Percentiles rank a stretch among this genome's conserved stretches.
Conservation (phyloP, 1,140 invertebrate species). For the Papilio polyxenes region DNA sequence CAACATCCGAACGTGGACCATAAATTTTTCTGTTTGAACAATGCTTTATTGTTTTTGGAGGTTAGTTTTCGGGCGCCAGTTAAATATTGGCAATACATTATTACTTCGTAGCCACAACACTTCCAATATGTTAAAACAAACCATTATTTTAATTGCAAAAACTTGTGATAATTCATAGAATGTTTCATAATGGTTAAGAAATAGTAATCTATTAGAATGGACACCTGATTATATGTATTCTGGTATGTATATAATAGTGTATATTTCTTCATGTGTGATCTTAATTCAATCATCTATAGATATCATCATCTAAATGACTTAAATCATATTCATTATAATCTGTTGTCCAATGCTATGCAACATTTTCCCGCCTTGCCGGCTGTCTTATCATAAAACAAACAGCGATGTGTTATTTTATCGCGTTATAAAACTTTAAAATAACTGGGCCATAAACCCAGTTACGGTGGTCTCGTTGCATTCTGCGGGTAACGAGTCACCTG, state of each 20-base stretch:
- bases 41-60: constrained; percentile 19
- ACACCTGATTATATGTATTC: not conserved
- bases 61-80: constrained; percentile 4
- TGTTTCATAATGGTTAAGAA: not conserved
- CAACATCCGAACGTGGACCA: constrained; percentile 10
- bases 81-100: constrained; percentile 11
- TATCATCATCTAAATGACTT: too few relatives aligned
- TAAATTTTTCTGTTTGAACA: constrained; percentile 18
- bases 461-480: constrained; percentile 40
- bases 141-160: not conserved
- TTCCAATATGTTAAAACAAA: not conserved
- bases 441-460: constrained; percentile 44
- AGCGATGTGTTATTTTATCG: constrained; percentile 41
- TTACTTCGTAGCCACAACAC: not conserved
- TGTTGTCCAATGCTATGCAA: constrained; percentile 14
- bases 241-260: too few relatives aligned
- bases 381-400: constrained; percentile 43
- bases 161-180: not conserved
- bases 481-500: constrained; percentile 31
- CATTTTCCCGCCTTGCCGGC: not conserved
- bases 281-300: not conserved
- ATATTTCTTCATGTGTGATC: too few relatives aligned
- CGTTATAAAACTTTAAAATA: constrained; percentile 43
- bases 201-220: not conserved
- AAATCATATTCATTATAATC: constrained; percentile 15